Evolutionary conservation across 2,888 invertebrate species (phyloP).

Genomic region (Synanthedon vespiformis): DNA sequence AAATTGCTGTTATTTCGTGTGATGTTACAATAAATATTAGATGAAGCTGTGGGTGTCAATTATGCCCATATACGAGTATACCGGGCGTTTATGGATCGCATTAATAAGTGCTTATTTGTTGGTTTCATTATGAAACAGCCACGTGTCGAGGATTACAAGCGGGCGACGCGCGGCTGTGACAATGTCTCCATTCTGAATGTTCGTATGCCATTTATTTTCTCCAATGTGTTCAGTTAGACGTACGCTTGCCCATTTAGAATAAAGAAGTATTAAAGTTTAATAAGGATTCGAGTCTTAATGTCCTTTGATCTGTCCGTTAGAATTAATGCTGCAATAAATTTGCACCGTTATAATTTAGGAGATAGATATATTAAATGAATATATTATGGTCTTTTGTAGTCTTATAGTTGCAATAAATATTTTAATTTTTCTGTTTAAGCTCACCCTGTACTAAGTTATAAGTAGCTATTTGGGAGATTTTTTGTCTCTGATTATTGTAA

Average conservation of each 20-base stretch:
- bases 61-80: conserved; percentile 24
- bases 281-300: conserved; percentile 22
- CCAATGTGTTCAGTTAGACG: neutral
- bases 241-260: conserved; percentile 2
- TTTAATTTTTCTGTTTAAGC: no score
- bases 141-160: conserved; percentile 54
- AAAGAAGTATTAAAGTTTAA: conserved; percentile 36
- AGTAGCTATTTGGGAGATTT: no score
- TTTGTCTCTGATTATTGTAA: no score
- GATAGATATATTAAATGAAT: conserved; percentile 28
- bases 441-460: no score
- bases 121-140: conserved; percentile 55
- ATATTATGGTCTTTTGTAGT: conserved; percentile 8
- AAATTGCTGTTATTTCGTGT: conserved; percentile 48
- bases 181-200: conserved; percentile 16
- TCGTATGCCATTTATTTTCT: neutral
- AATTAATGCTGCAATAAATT: conserved; percentile 50
- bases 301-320: conserved; percentile 18
- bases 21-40: conserved; percentile 58
- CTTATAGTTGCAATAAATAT: no score
- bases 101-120: conserved; percentile 62
- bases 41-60: conserved; percentile 52
- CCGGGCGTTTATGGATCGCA: conserved; percentile 32
- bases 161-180: conserved; percentile 18
- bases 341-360: conserved; percentile 33